These are phyloP conservation scores for Theropithecus gelada DNA, from an alignment of 2,113 vertebrate genomes.

Conservation along the genomic window DNA sequence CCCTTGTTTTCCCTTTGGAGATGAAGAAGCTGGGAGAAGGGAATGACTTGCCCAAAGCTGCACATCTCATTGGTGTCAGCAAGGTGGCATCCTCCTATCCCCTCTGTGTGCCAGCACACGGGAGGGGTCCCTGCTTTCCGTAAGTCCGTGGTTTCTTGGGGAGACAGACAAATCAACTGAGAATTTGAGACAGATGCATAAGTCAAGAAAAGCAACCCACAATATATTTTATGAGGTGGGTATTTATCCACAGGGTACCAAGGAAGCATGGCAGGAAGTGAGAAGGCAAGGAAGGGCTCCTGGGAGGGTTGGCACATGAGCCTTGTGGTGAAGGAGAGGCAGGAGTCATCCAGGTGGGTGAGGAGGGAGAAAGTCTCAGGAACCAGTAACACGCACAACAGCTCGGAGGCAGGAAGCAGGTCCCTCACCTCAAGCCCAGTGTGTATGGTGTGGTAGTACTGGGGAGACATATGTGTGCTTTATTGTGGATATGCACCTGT, in stretches of 20 bases:
- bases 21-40: not conserved
- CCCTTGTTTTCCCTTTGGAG: not conserved
- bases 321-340: not conserved
- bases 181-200: not conserved
- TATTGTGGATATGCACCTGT: not conserved
- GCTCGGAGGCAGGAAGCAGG: not conserved
- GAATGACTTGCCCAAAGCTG: not conserved
- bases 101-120: not conserved
- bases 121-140: not conserved
- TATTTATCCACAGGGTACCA: not conserved
- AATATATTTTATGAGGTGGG: not conserved
- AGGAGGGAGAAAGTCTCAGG: not conserved
- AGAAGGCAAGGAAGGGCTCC: not conserved
- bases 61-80: not conserved
- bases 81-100: not conserved
- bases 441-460: not conserved
- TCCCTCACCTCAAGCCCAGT: not conserved
- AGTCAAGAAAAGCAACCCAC: not conserved
- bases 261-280: not conserved
- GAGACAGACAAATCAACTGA: not conserved
- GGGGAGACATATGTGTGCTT: not conserved
- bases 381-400: fast-evolving
- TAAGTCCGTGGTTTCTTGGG: not conserved
- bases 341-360: not conserved
- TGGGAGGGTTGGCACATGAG: not conserved